Evolutionary conservation across 2,888 invertebrate genomes (phyloP).

Genomic region (Dorcus parallelipipedus): DNA sequence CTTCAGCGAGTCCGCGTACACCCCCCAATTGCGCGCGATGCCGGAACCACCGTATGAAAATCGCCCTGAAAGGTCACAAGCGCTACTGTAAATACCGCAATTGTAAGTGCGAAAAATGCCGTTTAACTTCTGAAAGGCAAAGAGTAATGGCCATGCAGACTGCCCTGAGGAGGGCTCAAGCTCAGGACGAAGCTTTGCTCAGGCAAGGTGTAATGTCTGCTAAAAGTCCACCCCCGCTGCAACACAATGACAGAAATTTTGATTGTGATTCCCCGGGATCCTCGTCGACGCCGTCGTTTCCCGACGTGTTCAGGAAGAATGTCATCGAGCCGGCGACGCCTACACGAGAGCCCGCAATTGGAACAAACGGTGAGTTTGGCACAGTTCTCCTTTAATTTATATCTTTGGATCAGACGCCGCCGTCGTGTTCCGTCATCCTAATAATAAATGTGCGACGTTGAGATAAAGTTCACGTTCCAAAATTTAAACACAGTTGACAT

Average conservation of each 20-base stretch:
- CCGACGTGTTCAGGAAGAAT: slow-evolving; percentile 48
- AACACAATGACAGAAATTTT: slow-evolving; percentile 38
- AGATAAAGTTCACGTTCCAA: too few species aligned
- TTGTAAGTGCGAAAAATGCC: slow-evolving; percentile 84
- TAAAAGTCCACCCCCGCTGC: slow-evolving; percentile 47
- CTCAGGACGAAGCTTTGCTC: slow-evolving; percentile 72
- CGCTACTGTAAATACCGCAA: slow-evolving; percentile 82
- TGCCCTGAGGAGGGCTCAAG: slow-evolving; percentile 77
- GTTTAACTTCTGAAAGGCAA: slow-evolving; percentile 81
- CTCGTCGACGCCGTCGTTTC: slow-evolving; percentile 56
- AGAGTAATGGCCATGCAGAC: slow-evolving; percentile 88
- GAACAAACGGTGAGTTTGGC: slow-evolving; percentile 36
- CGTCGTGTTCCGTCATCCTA: too few species aligned
- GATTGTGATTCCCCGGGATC: slow-evolving; percentile 62
- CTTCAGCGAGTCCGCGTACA: slow-evolving; percentile 66
- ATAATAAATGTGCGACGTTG: too few species aligned
- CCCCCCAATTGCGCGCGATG: slow-evolving; percentile 92
- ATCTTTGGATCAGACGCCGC: too few species aligned
- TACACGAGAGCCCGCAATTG: slow-evolving; percentile 7
- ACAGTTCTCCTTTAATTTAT: slow-evolving; percentile 23
- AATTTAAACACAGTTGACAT: too few species aligned
- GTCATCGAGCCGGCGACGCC: slow-evolving; percentile 48
- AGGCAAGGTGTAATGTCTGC: slow-evolving; percentile 42
- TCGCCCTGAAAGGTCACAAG: slow-evolving; percentile 88
- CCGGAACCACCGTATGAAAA: slow-evolving; percentile 85